These are phyloP conservation scores for Lysandra coridon DNA, from an alignment of 2,888 invertebrate genomes.

Conservation along the genomic window DNA sequence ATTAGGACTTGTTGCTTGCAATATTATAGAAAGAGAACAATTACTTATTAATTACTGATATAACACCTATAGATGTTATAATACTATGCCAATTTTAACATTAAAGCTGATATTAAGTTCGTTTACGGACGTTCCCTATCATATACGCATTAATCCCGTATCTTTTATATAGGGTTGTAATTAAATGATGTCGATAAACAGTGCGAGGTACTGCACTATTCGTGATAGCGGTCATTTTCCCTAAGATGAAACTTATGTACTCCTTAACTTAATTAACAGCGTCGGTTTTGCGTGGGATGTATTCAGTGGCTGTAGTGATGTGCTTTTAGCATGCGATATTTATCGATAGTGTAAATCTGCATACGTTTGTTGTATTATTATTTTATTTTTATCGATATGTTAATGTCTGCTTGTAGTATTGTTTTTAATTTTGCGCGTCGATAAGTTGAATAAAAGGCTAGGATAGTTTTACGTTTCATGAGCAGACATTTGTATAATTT, in stretches of 20 bases:
- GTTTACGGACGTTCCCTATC: background rate
- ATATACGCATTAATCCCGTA: conserved; percentile 7
- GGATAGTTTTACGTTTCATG: background rate
- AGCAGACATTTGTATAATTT: background rate
- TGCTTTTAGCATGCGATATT: conserved; percentile 24
- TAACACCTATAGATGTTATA: too few species aligned
- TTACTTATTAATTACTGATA: too few species aligned
- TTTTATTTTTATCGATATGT: too few species aligned
- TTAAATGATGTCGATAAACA: conserved; percentile 19
- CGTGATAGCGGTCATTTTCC: conserved; percentile 32
- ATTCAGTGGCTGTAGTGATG: conserved; percentile 30
- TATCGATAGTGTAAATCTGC: conserved; percentile 11
- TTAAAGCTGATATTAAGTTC: background rate
- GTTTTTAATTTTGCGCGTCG: too few species aligned
- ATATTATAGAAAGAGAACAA: too few species aligned
- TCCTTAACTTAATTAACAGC: conserved; percentile 38
- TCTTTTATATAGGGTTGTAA: conserved; percentile 14
- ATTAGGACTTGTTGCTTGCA: too few species aligned
- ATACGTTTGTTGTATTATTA: background rate
- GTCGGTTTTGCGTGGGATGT: conserved; percentile 37
- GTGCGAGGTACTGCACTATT: conserved; percentile 29
- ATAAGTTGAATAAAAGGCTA: too few species aligned
- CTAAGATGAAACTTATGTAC: conserved; percentile 30
- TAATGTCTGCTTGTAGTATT: too few species aligned
- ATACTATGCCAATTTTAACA: too few species aligned